These are phyloP conservation scores for Acanthornis magna DNA, from an alignment of 2,797 vertebrate species.

Conservation along the genomic window DNA sequence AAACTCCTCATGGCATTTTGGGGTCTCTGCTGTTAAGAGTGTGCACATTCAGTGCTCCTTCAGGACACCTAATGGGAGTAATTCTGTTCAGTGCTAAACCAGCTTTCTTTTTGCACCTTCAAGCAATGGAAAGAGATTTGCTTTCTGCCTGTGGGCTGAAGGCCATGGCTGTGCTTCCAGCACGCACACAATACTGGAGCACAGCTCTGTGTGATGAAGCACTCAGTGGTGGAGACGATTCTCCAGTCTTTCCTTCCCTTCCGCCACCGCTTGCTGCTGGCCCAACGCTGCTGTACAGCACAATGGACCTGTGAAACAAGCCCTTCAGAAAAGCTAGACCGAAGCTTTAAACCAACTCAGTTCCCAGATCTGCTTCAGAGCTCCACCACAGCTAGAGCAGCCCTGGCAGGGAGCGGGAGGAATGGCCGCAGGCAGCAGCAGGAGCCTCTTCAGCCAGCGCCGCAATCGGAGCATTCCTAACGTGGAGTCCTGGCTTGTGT, in stretches of 20 bases:
- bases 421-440: rapidly evolving
- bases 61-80: not conserved
- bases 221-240: not conserved
- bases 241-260: not conserved
- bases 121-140: not conserved
- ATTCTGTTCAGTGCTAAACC: not conserved
- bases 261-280: not conserved
- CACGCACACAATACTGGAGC: not conserved
- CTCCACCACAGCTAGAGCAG: not conserved
- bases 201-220: not conserved
- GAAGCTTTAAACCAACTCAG: not conserved
- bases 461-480: rapidly evolving
- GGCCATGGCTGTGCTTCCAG: not conserved
- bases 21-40: not conserved
- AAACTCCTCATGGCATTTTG: not conserved
- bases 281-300: not conserved
- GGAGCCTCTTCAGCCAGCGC: not conserved
- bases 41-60: not conserved
- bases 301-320: not conserved
- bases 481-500: rapidly evolving
- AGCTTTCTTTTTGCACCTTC: not conserved
- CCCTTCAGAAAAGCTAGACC: not conserved
- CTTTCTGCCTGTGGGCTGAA: not conserved
- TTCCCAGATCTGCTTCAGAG: not conserved
- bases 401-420: not conserved